phyloP scores from a whole-genome alignment of 2,888 invertebrate genomes.

The Noctua fimbriata region DNA sequence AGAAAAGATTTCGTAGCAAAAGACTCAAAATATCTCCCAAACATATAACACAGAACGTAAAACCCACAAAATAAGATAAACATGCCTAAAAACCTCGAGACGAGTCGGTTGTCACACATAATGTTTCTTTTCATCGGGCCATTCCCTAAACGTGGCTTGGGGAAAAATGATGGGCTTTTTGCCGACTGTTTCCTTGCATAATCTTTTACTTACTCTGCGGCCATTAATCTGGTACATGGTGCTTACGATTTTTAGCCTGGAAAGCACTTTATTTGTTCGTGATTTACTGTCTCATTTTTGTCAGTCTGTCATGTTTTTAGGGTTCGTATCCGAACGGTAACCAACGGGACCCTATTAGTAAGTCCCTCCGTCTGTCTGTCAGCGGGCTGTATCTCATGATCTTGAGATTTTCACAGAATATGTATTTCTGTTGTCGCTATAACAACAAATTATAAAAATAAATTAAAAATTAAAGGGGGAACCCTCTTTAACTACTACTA shows the following conservation, averaged over 20 bases:
- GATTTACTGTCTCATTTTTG: background rate
- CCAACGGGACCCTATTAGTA: too few relatives aligned
- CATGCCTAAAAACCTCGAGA: constrained; percentile 18
- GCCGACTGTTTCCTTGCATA: constrained; percentile 41
- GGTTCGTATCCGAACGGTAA: too few relatives aligned
- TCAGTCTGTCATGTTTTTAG: background rate
- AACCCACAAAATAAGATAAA: constrained; percentile 29
- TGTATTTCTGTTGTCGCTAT: too few relatives aligned
- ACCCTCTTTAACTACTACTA: too few relatives aligned
- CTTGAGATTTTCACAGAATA: too few relatives aligned
- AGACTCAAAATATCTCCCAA: background rate
- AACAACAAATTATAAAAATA: too few relatives aligned
- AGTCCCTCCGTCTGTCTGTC: too few relatives aligned
- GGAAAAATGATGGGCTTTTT: constrained; percentile 34
- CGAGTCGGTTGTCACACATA: constrained; percentile 45
- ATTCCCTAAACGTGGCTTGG: constrained; percentile 30
- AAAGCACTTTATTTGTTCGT: constrained; percentile 14
- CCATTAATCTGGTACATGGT: constrained; percentile 37
- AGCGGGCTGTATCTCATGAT: too few relatives aligned
- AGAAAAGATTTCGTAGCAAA: background rate
- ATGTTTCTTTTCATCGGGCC: constrained; percentile 47
- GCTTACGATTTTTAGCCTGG: constrained; percentile 6
- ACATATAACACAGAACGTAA: constrained; percentile 3
- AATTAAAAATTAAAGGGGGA: too few relatives aligned
- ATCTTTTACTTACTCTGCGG: constrained; percentile 33